Evolutionary conservation across 2,888 invertebrate species (phyloP).

Genomic region (Limenitis camilla): DNA sequence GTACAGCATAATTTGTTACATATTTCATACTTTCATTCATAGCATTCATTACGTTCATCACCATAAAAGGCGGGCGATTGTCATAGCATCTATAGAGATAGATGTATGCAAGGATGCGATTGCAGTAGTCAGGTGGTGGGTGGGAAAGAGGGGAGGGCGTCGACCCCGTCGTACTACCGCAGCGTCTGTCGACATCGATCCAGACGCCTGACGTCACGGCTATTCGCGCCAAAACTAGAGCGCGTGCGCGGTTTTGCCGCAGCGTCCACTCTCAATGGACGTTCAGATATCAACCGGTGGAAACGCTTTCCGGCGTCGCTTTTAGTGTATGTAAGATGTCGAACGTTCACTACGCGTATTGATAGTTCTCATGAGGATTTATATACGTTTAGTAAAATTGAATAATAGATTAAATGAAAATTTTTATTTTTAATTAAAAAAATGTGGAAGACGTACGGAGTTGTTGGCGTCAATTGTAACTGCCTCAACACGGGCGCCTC

Average conservation of each 20-base stretch:
- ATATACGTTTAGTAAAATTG: neutral
- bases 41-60: slow-evolving; percentile 52
- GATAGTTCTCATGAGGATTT: neutral
- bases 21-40: slow-evolving; percentile 57
- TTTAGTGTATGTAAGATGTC: slow-evolving; percentile 4
- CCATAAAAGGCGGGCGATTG: slow-evolving; percentile 60
- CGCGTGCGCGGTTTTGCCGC: slow-evolving; percentile 69
- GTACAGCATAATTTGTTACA: slow-evolving; percentile 35
- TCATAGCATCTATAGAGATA: slow-evolving; percentile 47
- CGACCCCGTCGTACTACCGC: slow-evolving; percentile 74
- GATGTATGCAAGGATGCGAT: slow-evolving; percentile 62
- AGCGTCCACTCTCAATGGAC: slow-evolving; percentile 70
- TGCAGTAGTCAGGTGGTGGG: slow-evolving; percentile 64
- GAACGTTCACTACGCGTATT: neutral
- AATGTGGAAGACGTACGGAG: slow-evolving; percentile 73
- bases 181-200: slow-evolving; percentile 75
- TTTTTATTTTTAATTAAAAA: neutral
- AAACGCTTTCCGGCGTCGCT: slow-evolving; percentile 57
- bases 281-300: slow-evolving; percentile 59
- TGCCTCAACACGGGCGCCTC: slow-evolving; percentile 72
- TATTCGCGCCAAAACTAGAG: slow-evolving; percentile 73
- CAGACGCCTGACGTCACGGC: slow-evolving; percentile 73
- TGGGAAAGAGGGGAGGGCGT: slow-evolving; percentile 55
- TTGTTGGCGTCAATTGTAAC: slow-evolving; percentile 68
- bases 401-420: neutral